A percentile compares a stretch with the other conserved stretches of the same genome.
Evolutionary conservation across 2,797 vertebrate species (phyloP).

Genomic region (Cygnus olor): DNA sequence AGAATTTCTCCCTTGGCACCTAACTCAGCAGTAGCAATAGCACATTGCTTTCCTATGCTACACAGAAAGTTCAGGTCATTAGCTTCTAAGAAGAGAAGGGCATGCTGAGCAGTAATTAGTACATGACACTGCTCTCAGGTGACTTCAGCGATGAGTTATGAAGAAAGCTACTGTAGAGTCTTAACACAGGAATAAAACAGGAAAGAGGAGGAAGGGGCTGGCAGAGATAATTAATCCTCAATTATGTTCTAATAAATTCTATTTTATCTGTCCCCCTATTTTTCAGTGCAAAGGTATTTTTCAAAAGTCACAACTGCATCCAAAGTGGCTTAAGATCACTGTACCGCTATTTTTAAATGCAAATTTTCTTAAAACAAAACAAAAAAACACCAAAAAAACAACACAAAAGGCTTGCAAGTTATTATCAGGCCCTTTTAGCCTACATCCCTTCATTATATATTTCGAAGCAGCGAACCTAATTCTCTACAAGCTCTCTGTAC

Average conservation of each 20-base stretch:
- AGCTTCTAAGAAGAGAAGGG: constrained; percentile 15
- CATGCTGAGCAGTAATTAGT: constrained; percentile 30
- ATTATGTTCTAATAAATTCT: neutral
- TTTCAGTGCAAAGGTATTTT: neutral
- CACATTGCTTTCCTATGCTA: neutral
- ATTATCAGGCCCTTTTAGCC: neutral
- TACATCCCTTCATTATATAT: neutral
- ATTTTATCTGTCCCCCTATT: neutral
- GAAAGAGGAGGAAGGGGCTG: neutral
- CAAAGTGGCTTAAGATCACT: neutral
- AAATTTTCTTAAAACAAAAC: neutral
- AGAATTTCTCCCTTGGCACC: neutral
- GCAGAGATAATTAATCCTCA: constrained; percentile 8
- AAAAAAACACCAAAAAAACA: neutral
- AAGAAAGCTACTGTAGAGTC: neutral
- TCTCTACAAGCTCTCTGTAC: neutral
- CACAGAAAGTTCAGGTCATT: neutral
- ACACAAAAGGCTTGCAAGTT: neutral
- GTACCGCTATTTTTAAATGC: neutral
- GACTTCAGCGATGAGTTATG: constrained; percentile 16
- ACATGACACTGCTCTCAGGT: constrained; percentile 14
- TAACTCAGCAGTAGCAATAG: constrained; percentile 1
- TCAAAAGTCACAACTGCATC: neutral
- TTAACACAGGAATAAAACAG: neutral
- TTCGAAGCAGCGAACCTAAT: neutral